Conservation (phyloP, 37 sponge, comb jelly and placozoan genomes). For the Ianthella basta region DNA sequence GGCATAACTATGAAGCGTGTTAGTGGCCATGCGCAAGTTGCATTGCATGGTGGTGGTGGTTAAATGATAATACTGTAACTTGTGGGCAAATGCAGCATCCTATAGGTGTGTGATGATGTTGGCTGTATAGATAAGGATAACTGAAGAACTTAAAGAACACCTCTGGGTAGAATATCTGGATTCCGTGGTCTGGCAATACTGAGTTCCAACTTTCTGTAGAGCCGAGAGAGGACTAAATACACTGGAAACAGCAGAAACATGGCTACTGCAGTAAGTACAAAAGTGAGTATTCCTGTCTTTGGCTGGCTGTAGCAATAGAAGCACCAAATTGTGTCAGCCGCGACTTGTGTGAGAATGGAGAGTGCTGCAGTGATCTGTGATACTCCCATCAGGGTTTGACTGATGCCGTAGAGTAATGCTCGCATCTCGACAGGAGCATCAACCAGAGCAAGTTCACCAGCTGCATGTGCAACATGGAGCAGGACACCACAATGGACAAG, state of each 20-base stretch:
- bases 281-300: background rate
- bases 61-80: no score
- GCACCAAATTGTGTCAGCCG: background rate
- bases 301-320: background rate
- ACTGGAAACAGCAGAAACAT: background rate
- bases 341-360: background rate
- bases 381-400: background rate
- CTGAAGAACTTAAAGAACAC: no score
- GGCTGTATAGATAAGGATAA: no score
- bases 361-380: background rate
- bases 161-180: background rate
- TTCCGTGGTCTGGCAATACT: background rate
- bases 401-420: background rate
- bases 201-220: background rate
- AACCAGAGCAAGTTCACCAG: background rate
- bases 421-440: conserved; percentile 6
- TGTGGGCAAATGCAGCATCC: no score
- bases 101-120: no score
- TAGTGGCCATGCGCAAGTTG: no score
- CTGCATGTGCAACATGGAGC: background rate
- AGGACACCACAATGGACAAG: no score
- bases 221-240: background rate
- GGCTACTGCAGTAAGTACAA: background rate
- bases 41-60: no score
- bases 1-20: no score